Percentiles rank a stretch among this genome's conserved stretches.
These are phyloP conservation scores for Borostomias antarcticus DNA, from an alignment of 2,797 vertebrate genomes.

Conservation along the genomic window DNA sequence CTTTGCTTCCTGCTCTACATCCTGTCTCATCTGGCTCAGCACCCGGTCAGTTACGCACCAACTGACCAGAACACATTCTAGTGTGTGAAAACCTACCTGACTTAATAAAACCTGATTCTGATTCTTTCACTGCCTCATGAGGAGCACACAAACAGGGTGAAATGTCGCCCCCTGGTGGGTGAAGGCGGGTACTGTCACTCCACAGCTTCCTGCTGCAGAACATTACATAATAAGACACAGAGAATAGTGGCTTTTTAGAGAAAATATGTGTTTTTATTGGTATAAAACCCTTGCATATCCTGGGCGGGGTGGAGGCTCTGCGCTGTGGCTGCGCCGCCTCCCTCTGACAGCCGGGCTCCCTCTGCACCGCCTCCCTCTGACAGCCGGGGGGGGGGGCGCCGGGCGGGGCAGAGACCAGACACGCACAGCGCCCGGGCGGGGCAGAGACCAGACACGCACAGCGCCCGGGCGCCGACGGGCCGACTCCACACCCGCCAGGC, in stretches of 20 bases:
- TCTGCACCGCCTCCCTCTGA: neutral
- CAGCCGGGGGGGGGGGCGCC: no score
- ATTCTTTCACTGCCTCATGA: no score
- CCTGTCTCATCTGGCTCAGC: neutral
- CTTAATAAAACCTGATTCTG: neutral
- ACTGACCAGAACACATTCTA: no score
- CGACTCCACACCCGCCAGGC: no score
- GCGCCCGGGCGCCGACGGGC: no score
- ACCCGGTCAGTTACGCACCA: no score
- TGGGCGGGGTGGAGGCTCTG: neutral
- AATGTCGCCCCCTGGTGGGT: neutral
- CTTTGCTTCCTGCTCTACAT: no score
- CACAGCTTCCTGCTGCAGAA: no score
- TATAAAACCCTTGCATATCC: conserved; percentile 26
- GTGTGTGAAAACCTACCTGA: neutral
- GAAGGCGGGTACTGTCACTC: no score
- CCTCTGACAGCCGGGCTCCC: no score
- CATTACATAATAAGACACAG: neutral
- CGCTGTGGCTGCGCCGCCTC: neutral
- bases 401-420: neutral
- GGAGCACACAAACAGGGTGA: no score
- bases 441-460: neutral
- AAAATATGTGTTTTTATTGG: conserved; percentile 27
- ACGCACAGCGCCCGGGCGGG: no score
- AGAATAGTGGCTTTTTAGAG: conserved; percentile 1